These are phyloP conservation scores for Esperia sulphurella DNA, from an alignment of 2,888 invertebrate species.

Conservation along the genomic window DNA sequence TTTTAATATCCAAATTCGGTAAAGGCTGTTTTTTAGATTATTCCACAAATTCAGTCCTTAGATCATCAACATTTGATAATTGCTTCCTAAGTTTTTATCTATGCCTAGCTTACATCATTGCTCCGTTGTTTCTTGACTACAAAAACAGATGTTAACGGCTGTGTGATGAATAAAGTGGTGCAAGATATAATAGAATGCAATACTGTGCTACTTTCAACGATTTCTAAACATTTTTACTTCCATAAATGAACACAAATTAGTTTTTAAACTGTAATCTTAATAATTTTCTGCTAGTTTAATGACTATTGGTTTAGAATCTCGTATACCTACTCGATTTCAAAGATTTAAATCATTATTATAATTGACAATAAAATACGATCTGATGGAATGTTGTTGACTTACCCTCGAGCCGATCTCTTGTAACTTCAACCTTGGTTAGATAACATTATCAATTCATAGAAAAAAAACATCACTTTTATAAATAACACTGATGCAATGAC, in stretches of 20 bases:
- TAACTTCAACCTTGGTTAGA: not conserved
- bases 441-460: not conserved
- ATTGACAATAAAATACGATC: too few relatives aligned
- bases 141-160: constrained; percentile 4
- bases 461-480: not conserved
- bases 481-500: constrained; percentile 21
- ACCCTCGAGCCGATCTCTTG: not conserved
- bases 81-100: constrained; percentile 38
- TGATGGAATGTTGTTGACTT: too few relatives aligned
- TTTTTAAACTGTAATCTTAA: not conserved
- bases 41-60: constrained; percentile 11
- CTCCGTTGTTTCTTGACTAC: constrained; percentile 3
- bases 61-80: constrained; percentile 31
- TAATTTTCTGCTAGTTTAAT: not conserved
- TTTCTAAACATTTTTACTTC: constrained; percentile 12
- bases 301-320: not conserved
- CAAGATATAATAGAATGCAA: constrained; percentile 15
- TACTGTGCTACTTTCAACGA: constrained; percentile 12
- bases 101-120: constrained; percentile 38
- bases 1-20: constrained; percentile 5
- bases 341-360: constrained; percentile 7
- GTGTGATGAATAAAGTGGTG: constrained; percentile 25
- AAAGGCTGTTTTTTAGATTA: too few relatives aligned
- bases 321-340: constrained; percentile 9
- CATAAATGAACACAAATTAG: not conserved